phyloP scores from a whole-genome alignment of 2,113 vertebrate genomes.

The Formicarius rufipectus region DNA sequence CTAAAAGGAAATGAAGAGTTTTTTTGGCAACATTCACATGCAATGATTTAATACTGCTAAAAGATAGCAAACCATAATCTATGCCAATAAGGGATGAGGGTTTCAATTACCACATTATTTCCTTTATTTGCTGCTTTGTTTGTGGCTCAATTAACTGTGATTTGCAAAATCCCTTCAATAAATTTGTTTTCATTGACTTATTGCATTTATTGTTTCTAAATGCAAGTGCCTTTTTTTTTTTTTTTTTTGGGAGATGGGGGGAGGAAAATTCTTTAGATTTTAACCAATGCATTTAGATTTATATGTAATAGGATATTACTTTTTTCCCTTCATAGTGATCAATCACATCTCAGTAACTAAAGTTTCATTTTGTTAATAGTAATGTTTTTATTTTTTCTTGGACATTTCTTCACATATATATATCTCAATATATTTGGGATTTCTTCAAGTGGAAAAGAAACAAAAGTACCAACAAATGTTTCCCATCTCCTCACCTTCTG shows the following conservation, averaged over 20 bases:
- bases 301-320: slow-evolving; percentile 20
- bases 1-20: slow-evolving; percentile 86
- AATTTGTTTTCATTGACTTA: slow-evolving; percentile 46
- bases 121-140: slow-evolving; percentile 73
- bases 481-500: background rate
- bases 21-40: slow-evolving; percentile 78
- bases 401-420: background rate
- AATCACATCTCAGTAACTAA: slow-evolving; percentile 23
- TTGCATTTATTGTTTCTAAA: slow-evolving; percentile 50
- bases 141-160: slow-evolving; percentile 68
- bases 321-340: slow-evolving; percentile 16
- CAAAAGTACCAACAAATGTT: background rate
- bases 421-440: background rate
- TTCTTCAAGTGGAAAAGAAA: background rate
- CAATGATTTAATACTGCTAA: slow-evolving; percentile 83
- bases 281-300: slow-evolving; percentile 26
- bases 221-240: background rate
- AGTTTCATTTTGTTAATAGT: background rate
- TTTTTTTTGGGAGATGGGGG: too few species aligned
- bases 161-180: slow-evolving; percentile 65
- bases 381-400: background rate
- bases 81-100: slow-evolving; percentile 73
- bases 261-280: too few species aligned
- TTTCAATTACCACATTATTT: slow-evolving; percentile 71
- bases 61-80: slow-evolving; percentile 77